Conservation (phyloP, 2,888 invertebrate genomes). For the Julus scandinavius region DNA sequence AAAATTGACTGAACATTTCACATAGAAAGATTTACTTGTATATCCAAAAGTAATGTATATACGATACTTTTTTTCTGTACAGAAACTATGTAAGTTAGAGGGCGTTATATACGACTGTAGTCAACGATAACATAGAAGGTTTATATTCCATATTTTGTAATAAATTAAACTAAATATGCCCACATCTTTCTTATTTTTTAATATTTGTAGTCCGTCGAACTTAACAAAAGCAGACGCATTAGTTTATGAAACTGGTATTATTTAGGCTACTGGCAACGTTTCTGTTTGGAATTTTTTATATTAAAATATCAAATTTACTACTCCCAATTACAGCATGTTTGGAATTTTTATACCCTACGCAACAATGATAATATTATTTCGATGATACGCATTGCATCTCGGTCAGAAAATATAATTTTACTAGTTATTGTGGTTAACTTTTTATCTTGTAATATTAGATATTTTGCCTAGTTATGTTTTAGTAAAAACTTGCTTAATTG, state of each 20-base stretch:
- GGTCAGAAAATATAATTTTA: neutral
- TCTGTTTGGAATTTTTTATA: neutral
- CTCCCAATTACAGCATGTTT: neutral
- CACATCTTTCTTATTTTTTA: neutral
- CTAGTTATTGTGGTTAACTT: neutral
- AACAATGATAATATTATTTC: neutral
- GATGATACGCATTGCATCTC: neutral
- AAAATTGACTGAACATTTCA: neutral
- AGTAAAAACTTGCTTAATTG: neutral
- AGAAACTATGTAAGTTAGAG: neutral
- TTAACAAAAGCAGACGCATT: neutral
- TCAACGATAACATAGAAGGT: neutral
- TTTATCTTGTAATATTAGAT: neutral
- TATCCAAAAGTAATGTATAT: neutral
- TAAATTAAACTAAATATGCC: slow-evolving; percentile 5
- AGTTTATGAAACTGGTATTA: neutral
- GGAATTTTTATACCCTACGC: neutral
- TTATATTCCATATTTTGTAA: neutral
- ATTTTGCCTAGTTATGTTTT: neutral
- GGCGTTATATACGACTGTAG: slow-evolving; percentile 5
- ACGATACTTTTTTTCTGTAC: neutral
- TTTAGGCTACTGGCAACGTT: neutral
- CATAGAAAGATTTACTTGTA: neutral
- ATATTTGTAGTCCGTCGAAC: slow-evolving; percentile 40
- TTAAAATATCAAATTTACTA: neutral